phyloP scores from a whole-genome alignment of 1,140 invertebrate species.

The Gerris buenoi region DNA sequence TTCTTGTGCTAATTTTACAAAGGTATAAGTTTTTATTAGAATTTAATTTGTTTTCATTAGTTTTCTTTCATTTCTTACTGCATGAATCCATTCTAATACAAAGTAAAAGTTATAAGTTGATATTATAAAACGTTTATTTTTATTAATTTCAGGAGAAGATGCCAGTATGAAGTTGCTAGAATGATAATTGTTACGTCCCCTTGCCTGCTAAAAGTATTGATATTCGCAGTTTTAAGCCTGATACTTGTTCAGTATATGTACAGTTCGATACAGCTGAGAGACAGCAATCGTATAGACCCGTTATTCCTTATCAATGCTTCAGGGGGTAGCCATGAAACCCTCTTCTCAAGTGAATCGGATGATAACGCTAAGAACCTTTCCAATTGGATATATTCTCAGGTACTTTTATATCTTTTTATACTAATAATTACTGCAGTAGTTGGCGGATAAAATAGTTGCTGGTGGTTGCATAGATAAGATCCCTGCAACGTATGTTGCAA shows the following conservation, averaged over 20 bases:
- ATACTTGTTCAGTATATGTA: constrained; percentile 10
- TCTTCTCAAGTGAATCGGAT: constrained; percentile 5
- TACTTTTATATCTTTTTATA: constrained; percentile 3
- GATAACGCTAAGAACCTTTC: constrained; percentile 14
- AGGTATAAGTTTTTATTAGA: too few relatives aligned
- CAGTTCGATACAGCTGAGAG: background rate
- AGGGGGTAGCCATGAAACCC: constrained; percentile 4
- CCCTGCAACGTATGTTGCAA: too few relatives aligned
- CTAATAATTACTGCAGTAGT: constrained; percentile 3
- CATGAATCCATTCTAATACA: too few relatives aligned
- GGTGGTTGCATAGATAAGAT: too few relatives aligned
- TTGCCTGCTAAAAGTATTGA: background rate
- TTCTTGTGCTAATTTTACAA: too few relatives aligned
- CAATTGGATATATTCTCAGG: constrained; percentile 14
- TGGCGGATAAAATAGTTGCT: too few relatives aligned
- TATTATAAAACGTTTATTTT: background rate
- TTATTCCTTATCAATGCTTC: background rate
- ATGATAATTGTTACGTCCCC: background rate
- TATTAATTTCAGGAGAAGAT: background rate
- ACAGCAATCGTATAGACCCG: background rate
- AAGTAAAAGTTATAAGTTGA: background rate
- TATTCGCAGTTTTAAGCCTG: background rate
- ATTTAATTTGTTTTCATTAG: too few relatives aligned
- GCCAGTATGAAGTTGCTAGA: background rate
- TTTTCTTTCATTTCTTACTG: too few relatives aligned